A percentile compares a stretch with the other conserved stretches of the same genome.
phyloP scores from a whole-genome alignment of 1,140 invertebrate species.

The Saxidomus purpurata region DNA sequence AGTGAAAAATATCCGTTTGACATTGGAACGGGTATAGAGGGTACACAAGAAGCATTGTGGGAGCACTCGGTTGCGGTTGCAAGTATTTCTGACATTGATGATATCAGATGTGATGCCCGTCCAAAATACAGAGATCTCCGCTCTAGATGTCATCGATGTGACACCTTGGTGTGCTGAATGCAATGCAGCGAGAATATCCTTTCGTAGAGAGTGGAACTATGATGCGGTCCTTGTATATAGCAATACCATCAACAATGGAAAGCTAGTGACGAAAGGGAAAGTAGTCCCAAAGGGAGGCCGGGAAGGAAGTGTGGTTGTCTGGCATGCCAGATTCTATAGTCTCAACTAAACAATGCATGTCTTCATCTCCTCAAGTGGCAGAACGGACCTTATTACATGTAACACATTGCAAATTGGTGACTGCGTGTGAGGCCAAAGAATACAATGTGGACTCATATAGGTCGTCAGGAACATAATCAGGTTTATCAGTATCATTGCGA shows the following conservation, averaged over 20 bases:
- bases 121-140: constrained; percentile 52
- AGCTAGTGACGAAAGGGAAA: constrained; percentile 47
- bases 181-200: constrained; percentile 18
- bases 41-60: constrained; percentile 38
- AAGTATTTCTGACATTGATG: too few relatives aligned
- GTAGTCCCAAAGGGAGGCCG: constrained; percentile 56
- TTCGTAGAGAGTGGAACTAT: neutral
- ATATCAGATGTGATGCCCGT: too few relatives aligned
- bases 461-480: constrained; percentile 62
- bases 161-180: constrained; percentile 73
- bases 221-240: neutral
- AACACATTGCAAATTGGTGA: constrained; percentile 20
- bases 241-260: neutral
- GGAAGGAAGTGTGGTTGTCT: constrained; percentile 35
- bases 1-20: constrained; percentile 69
- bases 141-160: constrained; percentile 68
- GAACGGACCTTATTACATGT: constrained; percentile 63
- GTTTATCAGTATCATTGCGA: constrained; percentile 17
- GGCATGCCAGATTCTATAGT: constrained; percentile 62
- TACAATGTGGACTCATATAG: neutral
- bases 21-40: constrained; percentile 75
- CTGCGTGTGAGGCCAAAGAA: neutral
- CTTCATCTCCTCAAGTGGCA: constrained; percentile 61
- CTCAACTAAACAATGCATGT: neutral
- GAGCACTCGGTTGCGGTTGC: constrained; percentile 67